Evolutionary conservation across 2,888 invertebrate species (phyloP).

Genomic region (Tenthredo distinguenda): DNA sequence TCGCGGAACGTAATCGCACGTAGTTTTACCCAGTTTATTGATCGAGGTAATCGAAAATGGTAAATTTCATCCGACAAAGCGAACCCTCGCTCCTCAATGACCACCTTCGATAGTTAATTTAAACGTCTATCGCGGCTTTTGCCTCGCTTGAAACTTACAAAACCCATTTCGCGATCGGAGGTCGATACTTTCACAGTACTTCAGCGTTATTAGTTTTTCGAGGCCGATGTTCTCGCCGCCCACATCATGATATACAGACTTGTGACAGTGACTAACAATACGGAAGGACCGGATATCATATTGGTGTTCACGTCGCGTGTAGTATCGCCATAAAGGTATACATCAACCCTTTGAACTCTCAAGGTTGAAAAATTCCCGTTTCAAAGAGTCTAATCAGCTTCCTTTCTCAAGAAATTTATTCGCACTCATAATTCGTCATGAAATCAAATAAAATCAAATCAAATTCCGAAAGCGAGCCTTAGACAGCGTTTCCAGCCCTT

Average conservation of each 20-base stretch:
- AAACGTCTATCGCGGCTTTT: background rate
- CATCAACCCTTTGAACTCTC: background rate
- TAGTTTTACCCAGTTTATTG: background rate
- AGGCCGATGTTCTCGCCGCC: constrained; percentile 19
- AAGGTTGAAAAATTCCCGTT: background rate
- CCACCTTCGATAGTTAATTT: background rate
- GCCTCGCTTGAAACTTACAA: background rate
- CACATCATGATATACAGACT: background rate
- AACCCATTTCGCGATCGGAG: constrained; percentile 35
- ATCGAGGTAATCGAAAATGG: background rate
- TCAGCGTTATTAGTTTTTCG: constrained; percentile 17
- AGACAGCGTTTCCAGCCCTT: background rate
- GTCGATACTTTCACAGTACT: constrained; percentile 25
- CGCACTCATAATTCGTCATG: background rate
- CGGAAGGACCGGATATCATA: constrained; percentile 15
- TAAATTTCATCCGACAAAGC: background rate
- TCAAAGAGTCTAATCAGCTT: background rate
- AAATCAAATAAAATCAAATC: background rate
- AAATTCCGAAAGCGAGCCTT: background rate
- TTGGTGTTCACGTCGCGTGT: constrained; percentile 19
- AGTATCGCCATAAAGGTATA: background rate
- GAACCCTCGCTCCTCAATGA: background rate
- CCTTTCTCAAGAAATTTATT: background rate
- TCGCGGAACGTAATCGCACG: background rate
- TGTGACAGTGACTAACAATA: background rate